Base-by-base conservation (phyloP, 2,888 invertebrate species). In the Balanococcus diminutus region DNA sequence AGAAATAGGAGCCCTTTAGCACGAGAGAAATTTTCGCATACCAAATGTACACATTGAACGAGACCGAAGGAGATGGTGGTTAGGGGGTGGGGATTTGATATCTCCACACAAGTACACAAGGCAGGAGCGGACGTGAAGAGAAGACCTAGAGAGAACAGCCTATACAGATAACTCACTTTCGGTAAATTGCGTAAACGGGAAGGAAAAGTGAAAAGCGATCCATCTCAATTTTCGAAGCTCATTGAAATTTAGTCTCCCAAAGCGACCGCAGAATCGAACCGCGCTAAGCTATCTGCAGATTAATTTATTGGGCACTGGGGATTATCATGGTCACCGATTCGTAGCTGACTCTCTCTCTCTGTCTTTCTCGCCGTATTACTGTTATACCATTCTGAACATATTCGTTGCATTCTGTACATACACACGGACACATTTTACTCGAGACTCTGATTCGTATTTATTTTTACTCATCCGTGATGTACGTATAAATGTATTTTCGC, bases 221-320 rank as follows among this genome's bases (percentile, higher is more conserved):
- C 85, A 85, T 85, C 85, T 85, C 85, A 85, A 85, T 85, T 85
- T 85, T 85, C 85, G 31, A 85, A 85, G 75, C 85, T 85, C 85
- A 85, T 85, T 85, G 85, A 85, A 85, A 85, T 85, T 85, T 85
- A 85, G 85, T 85, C 75, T 85, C 85, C 85, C 85, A 85, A 85
- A 85, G 85, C 85, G 85, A 85, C 85, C 85, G 85, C 85, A 85
- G 85, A 85, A 85, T 85, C 85, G 85, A 85, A 85, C 85, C 67
- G 72, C 85, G 79, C 85, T 85, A 85, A 85, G 85, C 85, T 85
- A 75, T 85, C 75, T 85, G 75, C 75, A 75, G 85, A 85, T 85
- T 85, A 85, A 85, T 85, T 85, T 85, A 85, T 85, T 85, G 85
- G 85, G 85, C 85, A 85, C 79, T 28, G 72, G 85, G 85, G 85